phyloP scores from a whole-genome alignment of 2,113 vertebrate species.

The Alaudala cheleensis region DNA sequence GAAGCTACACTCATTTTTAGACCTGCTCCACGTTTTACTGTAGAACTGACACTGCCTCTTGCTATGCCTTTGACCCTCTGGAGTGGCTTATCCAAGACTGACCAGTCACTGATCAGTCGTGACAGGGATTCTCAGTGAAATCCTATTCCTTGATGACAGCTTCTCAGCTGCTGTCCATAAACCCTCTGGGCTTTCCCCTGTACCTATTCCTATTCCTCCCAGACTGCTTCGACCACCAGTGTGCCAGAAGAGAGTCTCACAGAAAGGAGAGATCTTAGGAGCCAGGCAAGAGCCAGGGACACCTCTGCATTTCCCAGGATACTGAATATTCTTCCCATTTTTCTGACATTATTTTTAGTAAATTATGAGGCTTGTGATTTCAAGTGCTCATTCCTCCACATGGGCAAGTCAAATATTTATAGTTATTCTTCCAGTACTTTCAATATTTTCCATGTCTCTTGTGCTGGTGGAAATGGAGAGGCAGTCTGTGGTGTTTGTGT shows the following conservation, averaged over 20 bases:
- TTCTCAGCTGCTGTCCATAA: not conserved
- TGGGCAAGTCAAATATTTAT: slow-evolving; percentile 21
- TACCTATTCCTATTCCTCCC: not conserved
- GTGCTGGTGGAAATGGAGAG: not conserved
- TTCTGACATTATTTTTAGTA: slow-evolving; percentile 44
- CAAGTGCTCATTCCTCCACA: not conserved
- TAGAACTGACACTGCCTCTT: not conserved
- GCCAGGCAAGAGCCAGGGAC: not conserved
- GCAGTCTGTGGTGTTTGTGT: not conserved
- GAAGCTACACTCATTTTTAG: not conserved
- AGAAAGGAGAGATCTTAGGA: not conserved
- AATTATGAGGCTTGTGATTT: slow-evolving; percentile 33
- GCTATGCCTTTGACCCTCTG: not conserved
- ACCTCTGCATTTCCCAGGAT: not conserved
- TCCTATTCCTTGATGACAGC: not conserved
- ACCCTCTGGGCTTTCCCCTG: not conserved
- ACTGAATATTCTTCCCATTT: slow-evolving; percentile 9
- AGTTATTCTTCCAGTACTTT: slow-evolving; percentile 38
- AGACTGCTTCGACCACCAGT: not conserved
- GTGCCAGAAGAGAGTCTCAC: not conserved
- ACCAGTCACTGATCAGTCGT: fast-evolving
- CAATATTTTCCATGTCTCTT: slow-evolving; percentile 10
- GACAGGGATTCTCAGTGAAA: not conserved
- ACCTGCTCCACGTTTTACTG: not conserved
- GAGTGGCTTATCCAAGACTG: not conserved